phyloP scores from a whole-genome alignment of 2,113 vertebrate species.

The Ifrita kowaldi region DNA sequence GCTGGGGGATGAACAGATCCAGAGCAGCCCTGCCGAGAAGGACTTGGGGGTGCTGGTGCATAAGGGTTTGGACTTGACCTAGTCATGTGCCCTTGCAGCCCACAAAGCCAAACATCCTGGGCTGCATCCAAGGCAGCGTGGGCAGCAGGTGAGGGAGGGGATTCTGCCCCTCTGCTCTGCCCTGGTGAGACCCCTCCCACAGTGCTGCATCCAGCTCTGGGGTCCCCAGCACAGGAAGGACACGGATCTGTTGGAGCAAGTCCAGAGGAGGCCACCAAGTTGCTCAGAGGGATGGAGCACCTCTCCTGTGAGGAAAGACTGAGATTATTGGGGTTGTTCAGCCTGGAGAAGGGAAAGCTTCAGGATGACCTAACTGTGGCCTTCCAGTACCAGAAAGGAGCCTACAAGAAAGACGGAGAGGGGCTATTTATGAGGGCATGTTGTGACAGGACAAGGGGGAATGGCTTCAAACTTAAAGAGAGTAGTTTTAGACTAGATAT shows the following conservation, averaged over 20 bases:
- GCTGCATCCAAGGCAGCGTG: fast-evolving
- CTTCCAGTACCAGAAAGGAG: neutral
- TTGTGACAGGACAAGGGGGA: neutral
- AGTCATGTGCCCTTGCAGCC: neutral
- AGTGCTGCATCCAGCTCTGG: neutral
- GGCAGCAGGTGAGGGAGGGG: neutral
- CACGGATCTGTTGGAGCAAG: fast-evolving
- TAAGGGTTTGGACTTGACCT: neutral
- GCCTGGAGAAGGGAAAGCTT: neutral
- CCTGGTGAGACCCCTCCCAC: neutral
- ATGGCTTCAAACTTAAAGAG: neutral
- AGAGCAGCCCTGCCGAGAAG: neutral
- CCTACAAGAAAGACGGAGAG: neutral
- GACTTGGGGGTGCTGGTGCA: neutral
- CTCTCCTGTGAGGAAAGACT: neutral
- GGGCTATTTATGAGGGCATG: neutral
- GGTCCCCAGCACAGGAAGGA: neutral
- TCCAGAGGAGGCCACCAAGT: neutral
- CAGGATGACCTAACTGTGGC: neutral
- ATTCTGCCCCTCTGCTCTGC: neutral
- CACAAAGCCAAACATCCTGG: fast-evolving
- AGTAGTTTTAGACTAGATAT: neutral
- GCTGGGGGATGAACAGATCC: neutral
- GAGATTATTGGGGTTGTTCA: neutral
- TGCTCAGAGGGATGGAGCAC: neutral